phyloP scores from a whole-genome alignment of 2,888 invertebrate species.

The Spisula solida region DNA sequence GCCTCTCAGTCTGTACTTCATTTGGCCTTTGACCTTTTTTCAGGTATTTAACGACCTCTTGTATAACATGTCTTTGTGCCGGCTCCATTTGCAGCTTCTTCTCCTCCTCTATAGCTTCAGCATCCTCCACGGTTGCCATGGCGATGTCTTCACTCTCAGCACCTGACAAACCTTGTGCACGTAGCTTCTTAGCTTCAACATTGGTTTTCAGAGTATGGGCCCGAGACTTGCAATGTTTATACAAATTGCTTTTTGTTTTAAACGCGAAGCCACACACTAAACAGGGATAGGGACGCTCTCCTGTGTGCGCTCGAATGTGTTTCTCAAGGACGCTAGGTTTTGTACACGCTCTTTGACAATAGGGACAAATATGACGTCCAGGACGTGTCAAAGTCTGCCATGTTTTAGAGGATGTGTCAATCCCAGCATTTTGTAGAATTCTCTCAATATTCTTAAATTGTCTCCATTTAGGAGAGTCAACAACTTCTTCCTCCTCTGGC shows the following conservation, averaged over 20 bases:
- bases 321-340: conserved; percentile 97
- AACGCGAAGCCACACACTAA: conserved; percentile 96
- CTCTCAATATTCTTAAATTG: conserved; percentile 61
- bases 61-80: conserved; percentile 74
- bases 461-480: conserved; percentile 41
- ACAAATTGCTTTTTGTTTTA: conserved; percentile 97
- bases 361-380: conserved; percentile 94
- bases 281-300: conserved; percentile 97
- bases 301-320: conserved; percentile 97
- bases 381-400: conserved; percentile 73
- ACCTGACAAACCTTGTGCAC: conserved; percentile 39
- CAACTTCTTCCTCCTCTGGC: neutral
- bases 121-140: conserved; percentile 8
- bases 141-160: conserved; percentile 49
- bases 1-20: conserved; percentile 67
- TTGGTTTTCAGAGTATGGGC: conserved; percentile 81
- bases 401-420: conserved; percentile 64
- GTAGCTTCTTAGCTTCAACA: conserved; percentile 53
- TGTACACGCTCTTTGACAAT: conserved; percentile 95
- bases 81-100: conserved; percentile 61
- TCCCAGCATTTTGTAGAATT: conserved; percentile 76
- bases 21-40: conserved; percentile 73
- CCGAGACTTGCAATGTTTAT: conserved; percentile 93
- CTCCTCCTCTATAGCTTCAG: conserved; percentile 49
- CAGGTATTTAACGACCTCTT: conserved; percentile 73